Conservation (phyloP, 1,140 invertebrate species). For the Streblospio benedicti region DNA sequence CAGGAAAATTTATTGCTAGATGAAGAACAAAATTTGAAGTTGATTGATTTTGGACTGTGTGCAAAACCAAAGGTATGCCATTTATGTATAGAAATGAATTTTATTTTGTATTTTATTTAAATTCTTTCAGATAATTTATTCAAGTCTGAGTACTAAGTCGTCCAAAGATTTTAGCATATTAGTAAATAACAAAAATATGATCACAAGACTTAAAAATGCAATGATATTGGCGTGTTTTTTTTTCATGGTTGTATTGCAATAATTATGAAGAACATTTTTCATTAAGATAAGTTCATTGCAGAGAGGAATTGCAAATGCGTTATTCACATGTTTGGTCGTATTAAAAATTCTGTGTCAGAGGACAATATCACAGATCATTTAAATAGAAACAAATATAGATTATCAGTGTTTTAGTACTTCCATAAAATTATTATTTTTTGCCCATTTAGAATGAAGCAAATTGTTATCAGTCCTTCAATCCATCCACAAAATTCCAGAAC, state of each 20-base stretch:
- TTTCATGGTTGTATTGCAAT: no score
- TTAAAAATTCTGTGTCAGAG: not conserved
- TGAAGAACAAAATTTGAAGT: constrained; percentile 65
- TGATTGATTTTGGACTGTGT: constrained; percentile 86
- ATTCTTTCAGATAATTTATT: no score
- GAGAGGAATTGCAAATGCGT: not conserved
- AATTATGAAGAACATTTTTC: no score
- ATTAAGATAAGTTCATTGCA: no score
- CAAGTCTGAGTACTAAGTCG: no score
- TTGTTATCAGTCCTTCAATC: constrained; percentile 61
- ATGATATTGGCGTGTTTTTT: no score
- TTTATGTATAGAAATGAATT: no score
- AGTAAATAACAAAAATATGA: no score
- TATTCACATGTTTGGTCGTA: not conserved
- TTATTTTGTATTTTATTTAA: no score
- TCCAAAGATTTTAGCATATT: no score
- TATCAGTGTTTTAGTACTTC: not conserved
- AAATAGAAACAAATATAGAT: not conserved
- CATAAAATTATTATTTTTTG: constrained; percentile 7
- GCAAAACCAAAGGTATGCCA: constrained; percentile 65
- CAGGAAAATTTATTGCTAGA: constrained; percentile 76
- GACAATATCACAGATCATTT: not conserved
- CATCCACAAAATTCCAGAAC: constrained; percentile 64
- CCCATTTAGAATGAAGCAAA: constrained; percentile 55
- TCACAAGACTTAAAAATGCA: no score